Evolutionary conservation across 2,113 vertebrate genomes (phyloP).

Genomic region (Parotia lawesii): DNA sequence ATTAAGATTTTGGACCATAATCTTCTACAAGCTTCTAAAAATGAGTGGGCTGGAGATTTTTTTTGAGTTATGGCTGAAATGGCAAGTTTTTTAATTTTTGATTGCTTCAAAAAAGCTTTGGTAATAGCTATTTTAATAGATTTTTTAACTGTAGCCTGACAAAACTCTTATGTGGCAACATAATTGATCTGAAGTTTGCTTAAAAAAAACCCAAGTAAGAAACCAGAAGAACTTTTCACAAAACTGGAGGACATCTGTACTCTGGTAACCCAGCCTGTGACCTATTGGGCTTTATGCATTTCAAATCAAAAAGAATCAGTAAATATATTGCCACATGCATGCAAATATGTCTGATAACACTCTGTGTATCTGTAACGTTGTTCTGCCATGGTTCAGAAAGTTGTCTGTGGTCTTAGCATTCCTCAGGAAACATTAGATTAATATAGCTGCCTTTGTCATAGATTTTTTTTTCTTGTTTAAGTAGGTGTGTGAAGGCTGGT

Average conservation of each 20-base stretch:
- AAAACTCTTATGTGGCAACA: background rate
- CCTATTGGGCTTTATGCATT: background rate
- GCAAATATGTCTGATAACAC: background rate
- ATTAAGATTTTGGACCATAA: constrained; percentile 61
- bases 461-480: constrained; percentile 17
- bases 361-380: background rate
- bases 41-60: constrained; percentile 1
- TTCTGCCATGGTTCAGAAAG: constrained; percentile 39
- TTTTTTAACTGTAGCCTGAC: background rate
- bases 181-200: background rate
- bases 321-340: background rate
- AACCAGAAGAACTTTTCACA: background rate
- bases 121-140: background rate
- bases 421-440: constrained; percentile 53
- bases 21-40: constrained; percentile 38
- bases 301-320: background rate
- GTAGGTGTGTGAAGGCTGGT: constrained; percentile 47
- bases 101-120: background rate
- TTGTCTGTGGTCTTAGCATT: constrained; percentile 49
- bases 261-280: background rate
- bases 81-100: background rate
- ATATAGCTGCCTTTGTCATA: constrained; percentile 21
- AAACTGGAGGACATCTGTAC: background rate
- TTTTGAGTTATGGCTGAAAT: background rate
- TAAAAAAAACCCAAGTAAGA: background rate